Evolutionary conservation across 2,888 invertebrate genomes (phyloP).

Genomic region (Malthinus seriepunctatus): DNA sequence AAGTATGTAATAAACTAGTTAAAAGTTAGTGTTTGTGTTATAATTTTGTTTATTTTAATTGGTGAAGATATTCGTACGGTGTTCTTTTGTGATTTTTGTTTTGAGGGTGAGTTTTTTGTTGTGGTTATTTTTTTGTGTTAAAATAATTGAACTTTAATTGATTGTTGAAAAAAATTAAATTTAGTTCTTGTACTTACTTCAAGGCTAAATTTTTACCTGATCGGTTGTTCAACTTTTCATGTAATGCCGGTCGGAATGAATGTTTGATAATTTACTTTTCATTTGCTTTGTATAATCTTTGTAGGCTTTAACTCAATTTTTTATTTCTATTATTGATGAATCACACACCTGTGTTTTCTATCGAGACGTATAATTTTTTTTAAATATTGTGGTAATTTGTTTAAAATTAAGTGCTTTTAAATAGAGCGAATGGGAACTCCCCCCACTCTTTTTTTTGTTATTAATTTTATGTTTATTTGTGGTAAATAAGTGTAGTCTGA

Average conservation of each 20-base stretch:
- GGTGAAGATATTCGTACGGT: no score
- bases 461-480: no score
- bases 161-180: background rate
- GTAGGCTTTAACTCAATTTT: slow-evolving; percentile 6
- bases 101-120: slow-evolving; percentile 26
- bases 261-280: slow-evolving; percentile 28
- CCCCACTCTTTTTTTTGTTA: no score
- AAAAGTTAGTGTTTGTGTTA: background rate
- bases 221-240: slow-evolving; percentile 34
- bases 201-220: slow-evolving; percentile 33
- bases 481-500: no score
- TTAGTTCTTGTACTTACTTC: slow-evolving; percentile 5
- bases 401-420: no score
- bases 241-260: slow-evolving; percentile 32
- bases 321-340: background rate
- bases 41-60: background rate
- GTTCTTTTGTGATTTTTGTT: slow-evolving; percentile 2
- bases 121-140: slow-evolving; percentile 18
- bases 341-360: background rate
- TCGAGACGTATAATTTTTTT: no score
- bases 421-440: no score
- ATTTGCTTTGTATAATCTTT: slow-evolving; percentile 14
- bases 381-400: no score
- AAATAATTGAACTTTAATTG: slow-evolving; percentile 12
- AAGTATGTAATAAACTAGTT: background rate